Evolutionary conservation across 2,888 invertebrate species (phyloP), one percentile per base, ranked within the genome.

Genomic region (Cephus rjabovi): DNA sequence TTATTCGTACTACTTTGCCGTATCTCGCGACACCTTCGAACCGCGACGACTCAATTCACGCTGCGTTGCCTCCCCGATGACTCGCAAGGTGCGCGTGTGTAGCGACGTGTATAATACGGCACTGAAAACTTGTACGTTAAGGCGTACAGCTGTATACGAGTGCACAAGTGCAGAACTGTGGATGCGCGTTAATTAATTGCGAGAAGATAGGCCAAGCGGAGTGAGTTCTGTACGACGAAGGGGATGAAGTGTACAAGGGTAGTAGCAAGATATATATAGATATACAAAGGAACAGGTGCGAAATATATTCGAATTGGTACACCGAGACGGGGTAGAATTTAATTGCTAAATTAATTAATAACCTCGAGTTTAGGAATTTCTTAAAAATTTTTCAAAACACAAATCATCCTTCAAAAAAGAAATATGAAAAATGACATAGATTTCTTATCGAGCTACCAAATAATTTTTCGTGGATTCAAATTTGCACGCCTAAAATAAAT

Each of bases 131-230:
- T 40, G 40, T 15, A 40, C 40, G 40, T 2, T 15, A 40, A 40
- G 40, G 40, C 40, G 40, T 15, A 79, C 77, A 75, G 77, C 70
- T 78, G 79, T 81, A 81, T 71, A 79, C 77, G 81, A 78, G 81
- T 81, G 79, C 78, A 78, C 82, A 84, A 83, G 80, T 80, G 80
- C 79, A 79, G 71, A 76, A 76, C 81, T 81, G 83, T 81, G 84
- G 85, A 86, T 85, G 85, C 85, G 85, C 86, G 84, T 88, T 87
- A 88, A 88, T 88, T 87, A 87, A 88, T 86, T 85, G 84, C 83
- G 82, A 80, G 81, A 81, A 80, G 83, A 82, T 79, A 82, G 37
- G 76, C 76, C 78, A 73, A 40, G 40, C 75, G 77, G 78, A 76
- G 77, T 33, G 70, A 31, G 11, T 74, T 35, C 40, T 31, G 80